Conservation (phyloP, 2,888 invertebrate genomes). For the Philhelius pedissequus region DNA sequence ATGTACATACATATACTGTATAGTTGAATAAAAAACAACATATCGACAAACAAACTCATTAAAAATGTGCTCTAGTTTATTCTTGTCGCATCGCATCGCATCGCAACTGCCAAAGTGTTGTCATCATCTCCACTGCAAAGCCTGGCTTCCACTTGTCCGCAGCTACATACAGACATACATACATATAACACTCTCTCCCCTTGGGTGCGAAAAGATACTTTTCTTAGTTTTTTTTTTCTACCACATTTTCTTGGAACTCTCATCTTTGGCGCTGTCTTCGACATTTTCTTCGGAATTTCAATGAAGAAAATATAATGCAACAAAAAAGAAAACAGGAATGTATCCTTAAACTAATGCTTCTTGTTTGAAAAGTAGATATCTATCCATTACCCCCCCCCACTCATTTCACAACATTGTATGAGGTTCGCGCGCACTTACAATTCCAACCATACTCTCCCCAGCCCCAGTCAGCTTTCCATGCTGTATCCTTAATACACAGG, state of each 20-base stretch:
- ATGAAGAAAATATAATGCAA: background rate
- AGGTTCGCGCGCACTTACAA: constrained; percentile 21
- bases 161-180: no score
- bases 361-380: constrained; percentile 26
- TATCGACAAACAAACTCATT: constrained; percentile 67
- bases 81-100: constrained; percentile 58
- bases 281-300: constrained; percentile 41
- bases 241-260: background rate
- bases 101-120: constrained; percentile 62
- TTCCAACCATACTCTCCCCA: background rate
- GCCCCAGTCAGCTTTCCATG: background rate
- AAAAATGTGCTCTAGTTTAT: constrained; percentile 62
- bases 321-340: constrained; percentile 32
- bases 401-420: background rate
- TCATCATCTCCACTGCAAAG: constrained; percentile 27
- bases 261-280: constrained; percentile 20
- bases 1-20: background rate
- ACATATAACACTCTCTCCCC: background rate
- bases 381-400: background rate
- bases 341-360: constrained; percentile 46
- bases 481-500: background rate
- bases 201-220: constrained; percentile 15
- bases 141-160: background rate
- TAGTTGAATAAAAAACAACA: background rate
- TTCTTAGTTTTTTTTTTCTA: no score